These are phyloP conservation scores for Actenoides lindsayi DNA, from an alignment of 2,113 vertebrate species.

Conservation along the genomic window DNA sequence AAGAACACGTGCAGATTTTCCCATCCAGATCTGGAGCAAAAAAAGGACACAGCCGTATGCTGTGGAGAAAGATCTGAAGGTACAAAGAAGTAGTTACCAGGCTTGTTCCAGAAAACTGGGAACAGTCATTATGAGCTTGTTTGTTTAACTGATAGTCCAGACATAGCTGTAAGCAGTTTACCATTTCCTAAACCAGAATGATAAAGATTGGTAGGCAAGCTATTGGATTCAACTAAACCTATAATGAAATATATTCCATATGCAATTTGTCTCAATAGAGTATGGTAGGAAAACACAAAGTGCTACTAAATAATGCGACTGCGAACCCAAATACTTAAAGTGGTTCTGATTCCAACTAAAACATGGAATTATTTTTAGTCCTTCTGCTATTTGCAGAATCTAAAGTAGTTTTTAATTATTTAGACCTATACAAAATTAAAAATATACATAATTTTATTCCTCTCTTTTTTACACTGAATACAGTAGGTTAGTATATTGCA, in stretches of 20 bases:
- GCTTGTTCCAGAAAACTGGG: background rate
- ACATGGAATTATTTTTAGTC: background rate
- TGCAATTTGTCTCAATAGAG: background rate
- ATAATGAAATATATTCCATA: background rate
- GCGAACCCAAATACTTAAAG: background rate
- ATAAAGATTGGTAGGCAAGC: background rate
- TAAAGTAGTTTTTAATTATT: background rate
- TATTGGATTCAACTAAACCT: background rate
- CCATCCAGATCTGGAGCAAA: background rate
- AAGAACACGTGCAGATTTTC: background rate
- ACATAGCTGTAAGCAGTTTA: background rate
- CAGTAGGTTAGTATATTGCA: background rate
- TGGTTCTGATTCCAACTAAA: background rate
- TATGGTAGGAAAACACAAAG: rapidly evolving
- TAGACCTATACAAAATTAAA: background rate
- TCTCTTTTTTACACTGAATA: background rate
- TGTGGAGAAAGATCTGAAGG: background rate
- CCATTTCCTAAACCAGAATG: background rate
- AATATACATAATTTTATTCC: background rate
- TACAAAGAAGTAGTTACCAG: background rate
- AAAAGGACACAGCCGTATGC: background rate
- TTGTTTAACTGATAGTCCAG: background rate
- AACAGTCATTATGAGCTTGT: background rate
- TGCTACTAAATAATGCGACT: background rate
- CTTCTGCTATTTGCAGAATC: background rate